Evolutionary conservation across 2,113 vertebrate genomes (phyloP).

Genomic region (Martes martes): DNA sequence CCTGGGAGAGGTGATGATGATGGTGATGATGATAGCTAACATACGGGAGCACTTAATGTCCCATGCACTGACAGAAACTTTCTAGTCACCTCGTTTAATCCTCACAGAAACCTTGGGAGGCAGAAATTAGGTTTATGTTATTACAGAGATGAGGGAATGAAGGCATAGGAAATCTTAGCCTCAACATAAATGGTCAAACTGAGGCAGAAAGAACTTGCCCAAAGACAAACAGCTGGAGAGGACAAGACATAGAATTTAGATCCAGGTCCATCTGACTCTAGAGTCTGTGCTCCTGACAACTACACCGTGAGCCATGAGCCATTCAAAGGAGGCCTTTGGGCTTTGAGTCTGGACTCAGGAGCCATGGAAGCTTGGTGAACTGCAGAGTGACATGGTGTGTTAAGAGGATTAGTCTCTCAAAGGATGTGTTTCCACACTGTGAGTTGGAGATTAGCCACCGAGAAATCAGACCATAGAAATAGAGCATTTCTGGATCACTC

Average conservation of each 20-base stretch:
- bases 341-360: not conserved
- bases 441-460: not conserved
- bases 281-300: not conserved
- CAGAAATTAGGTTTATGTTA: not conserved
- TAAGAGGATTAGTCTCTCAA: not conserved
- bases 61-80: not conserved
- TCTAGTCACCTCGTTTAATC: not conserved
- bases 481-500: not conserved
- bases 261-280: not conserved
- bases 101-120: not conserved
- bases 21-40: not conserved
- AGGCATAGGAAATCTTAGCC: not conserved
- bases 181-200: not conserved
- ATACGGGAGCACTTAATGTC: not conserved
- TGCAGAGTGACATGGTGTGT: not conserved
- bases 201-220: not conserved
- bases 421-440: not conserved
- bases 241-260: not conserved
- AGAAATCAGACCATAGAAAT: not conserved
- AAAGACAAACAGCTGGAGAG: not conserved
- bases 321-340: not conserved
- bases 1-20: not conserved
- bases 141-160: not conserved
- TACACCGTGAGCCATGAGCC: not conserved
- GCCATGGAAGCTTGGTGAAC: not conserved